Evolutionary conservation across 2,113 vertebrate genomes (phyloP), one percentile per base, ranked within the genome.

Genomic region (Mus spicilegus): DNA sequence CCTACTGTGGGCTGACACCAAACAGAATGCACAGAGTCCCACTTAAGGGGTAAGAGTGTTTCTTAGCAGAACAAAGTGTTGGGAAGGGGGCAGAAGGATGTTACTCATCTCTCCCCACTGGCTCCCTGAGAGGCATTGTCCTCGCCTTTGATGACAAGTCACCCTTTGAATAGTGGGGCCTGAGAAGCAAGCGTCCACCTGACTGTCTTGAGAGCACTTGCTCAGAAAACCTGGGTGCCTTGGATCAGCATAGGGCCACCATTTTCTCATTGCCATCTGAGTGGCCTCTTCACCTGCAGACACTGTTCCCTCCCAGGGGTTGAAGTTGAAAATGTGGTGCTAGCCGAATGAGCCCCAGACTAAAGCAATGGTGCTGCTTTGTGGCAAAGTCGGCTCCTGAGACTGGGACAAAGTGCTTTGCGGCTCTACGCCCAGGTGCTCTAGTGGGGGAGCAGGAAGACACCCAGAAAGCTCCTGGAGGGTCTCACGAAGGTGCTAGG

Each of bases 281-380:
- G 3, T 2, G n/a, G n/a, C 39, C 76, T 39, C 89, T 88, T 51
- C 33, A 33, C 42, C 63, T 49, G 63, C 70, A 75, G 87, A 58
- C 33, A 1, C 8, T 54, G 51, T 72, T 87, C 70, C 36, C 8
- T 26, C 24, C 0, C 8, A 3, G 28, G 82, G 65, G 39, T 36
- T 0, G 8, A 69, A 58, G n/a, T 0, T 1, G 94, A 67, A 51
- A 28, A 33, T 3, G 70, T 6, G 96, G 96, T 96, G 97, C 97
- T 97, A 81, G 89, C 91, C 22, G 67, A 93, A 11, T 54, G 81
- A 4, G 67, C 20, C 19, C 69, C 80, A 65, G 65, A 80, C 46
- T 81, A 36, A 36, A 0, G 16, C 72, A 11, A 14, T 1, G 92
- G 96, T 95, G 96, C 95, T 89, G 72, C 61, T 75, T 84, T 4